Conservation (phyloP, 2,113 vertebrate genomes). For the Sardina pilchardus region DNA sequence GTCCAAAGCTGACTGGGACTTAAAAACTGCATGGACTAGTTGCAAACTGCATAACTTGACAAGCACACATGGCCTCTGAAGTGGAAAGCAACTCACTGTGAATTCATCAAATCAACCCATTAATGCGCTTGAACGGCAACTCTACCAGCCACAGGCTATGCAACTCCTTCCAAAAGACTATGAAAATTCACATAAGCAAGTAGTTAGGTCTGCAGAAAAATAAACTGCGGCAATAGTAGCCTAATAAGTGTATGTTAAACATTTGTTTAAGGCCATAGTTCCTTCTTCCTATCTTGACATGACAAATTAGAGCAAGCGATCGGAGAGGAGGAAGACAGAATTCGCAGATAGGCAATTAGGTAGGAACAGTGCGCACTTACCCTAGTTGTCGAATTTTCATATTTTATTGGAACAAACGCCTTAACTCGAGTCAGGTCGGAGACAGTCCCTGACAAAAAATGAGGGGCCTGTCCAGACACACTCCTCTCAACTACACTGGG, state of each 20-base stretch:
- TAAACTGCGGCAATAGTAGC: background rate
- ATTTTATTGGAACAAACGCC: background rate
- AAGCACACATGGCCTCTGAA: background rate
- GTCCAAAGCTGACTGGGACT: background rate
- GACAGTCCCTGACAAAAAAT: background rate
- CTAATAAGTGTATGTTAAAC: background rate
- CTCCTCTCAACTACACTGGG: background rate
- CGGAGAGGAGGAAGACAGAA: background rate
- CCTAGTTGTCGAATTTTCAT: background rate
- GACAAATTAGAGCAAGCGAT: background rate
- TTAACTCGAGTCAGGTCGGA: background rate
- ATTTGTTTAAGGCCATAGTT: background rate
- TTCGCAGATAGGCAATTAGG: background rate
- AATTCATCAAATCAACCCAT: conserved; percentile 9
- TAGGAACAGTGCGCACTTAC: background rate
- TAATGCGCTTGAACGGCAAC: background rate
- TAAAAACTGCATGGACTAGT: background rate
- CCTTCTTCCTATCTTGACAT: background rate
- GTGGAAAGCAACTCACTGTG: background rate
- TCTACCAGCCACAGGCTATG: background rate
- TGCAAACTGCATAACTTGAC: background rate
- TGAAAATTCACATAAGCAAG: background rate
- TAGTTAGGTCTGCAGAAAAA: background rate
- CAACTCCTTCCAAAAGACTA: conserved; percentile 6
- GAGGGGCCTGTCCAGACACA: background rate